Evolutionary conservation across 2,113 vertebrate genomes (phyloP).

Genomic region (Gallinago undulata): DNA sequence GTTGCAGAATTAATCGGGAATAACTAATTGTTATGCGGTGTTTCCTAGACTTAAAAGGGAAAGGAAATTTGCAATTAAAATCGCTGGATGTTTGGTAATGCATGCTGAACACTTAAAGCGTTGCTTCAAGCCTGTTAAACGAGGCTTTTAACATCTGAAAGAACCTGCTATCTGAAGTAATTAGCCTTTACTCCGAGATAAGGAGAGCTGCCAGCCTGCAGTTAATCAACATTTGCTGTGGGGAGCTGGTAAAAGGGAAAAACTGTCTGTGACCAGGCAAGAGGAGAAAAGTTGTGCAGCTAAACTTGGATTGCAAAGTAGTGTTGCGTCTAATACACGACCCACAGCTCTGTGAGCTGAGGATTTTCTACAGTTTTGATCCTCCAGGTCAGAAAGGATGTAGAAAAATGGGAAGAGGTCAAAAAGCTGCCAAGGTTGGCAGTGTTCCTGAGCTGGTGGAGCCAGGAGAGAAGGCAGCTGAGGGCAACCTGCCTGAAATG

Average conservation of each 20-base stretch:
- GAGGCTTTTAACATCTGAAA: neutral
- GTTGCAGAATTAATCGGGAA: neutral
- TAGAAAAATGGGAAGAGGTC: neutral
- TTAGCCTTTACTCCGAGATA: neutral
- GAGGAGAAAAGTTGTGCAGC: neutral
- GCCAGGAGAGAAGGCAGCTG: neutral
- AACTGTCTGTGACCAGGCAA: neutral
- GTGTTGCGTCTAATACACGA: neutral
- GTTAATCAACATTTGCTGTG: neutral
- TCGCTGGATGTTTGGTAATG: neutral
- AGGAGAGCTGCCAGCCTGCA: neutral
- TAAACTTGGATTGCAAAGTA: neutral
- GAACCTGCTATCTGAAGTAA: neutral
- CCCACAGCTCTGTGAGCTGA: neutral
- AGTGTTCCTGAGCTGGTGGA: neutral
- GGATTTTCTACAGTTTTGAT: neutral
- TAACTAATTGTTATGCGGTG: neutral
- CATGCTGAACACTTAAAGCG: neutral
- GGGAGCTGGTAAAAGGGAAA: neutral
- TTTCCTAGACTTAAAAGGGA: neutral
- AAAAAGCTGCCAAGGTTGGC: neutral
- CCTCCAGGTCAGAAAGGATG: neutral
- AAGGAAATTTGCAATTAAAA: constrained; percentile 5
- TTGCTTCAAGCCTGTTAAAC: neutral
- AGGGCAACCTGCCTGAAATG: neutral